Conservation (phyloP, 2,797 vertebrate genomes). For the Gambusia yucatana region DNA sequence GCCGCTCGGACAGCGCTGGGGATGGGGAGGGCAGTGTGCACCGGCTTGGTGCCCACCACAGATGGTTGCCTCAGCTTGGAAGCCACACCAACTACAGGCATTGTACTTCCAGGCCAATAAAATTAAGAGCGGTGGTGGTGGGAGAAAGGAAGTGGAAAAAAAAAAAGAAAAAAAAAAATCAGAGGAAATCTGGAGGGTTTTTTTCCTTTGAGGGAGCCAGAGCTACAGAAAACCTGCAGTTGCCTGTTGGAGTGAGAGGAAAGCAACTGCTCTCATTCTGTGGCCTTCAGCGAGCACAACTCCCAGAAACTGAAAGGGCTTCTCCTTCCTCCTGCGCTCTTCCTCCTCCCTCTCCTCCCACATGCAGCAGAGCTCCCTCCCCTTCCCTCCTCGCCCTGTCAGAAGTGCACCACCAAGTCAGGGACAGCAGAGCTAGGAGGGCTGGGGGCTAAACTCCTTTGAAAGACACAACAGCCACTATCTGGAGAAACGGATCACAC, state of each 20-base stretch:
- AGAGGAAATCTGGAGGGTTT: slow-evolving; percentile 36
- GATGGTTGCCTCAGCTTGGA: slow-evolving; percentile 92
- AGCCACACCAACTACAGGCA: slow-evolving; percentile 96
- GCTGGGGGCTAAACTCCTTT: slow-evolving; percentile 85
- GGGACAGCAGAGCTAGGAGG: slow-evolving; percentile 83
- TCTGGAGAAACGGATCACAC: slow-evolving; percentile 75
- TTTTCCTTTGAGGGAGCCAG: slow-evolving; percentile 30
- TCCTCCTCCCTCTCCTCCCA: slow-evolving; percentile 80
- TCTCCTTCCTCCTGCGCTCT: slow-evolving; percentile 73
- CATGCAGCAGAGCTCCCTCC: slow-evolving; percentile 67
- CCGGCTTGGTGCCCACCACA: slow-evolving; percentile 87
- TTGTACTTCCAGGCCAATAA: slow-evolving; percentile 72
- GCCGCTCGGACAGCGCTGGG: slow-evolving; percentile 81
- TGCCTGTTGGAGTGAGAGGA: slow-evolving; percentile 73
- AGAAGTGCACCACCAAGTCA: slow-evolving; percentile 84
- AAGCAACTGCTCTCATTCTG: slow-evolving; percentile 77
- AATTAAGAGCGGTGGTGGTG: slow-evolving; percentile 37
- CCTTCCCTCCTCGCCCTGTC: slow-evolving; percentile 67
- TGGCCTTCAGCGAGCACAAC: slow-evolving; percentile 71
- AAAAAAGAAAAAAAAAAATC: slow-evolving; percentile 6
- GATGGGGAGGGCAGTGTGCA: slow-evolving; percentile 92
- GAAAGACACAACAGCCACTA: slow-evolving; percentile 82
- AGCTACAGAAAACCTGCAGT: slow-evolving; percentile 40
- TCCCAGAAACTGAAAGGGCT: slow-evolving; percentile 74
- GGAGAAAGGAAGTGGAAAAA: slow-evolving; percentile 21